phyloP scores from a whole-genome alignment of 2,797 vertebrate genomes.

The Poliocrania exsul region DNA sequence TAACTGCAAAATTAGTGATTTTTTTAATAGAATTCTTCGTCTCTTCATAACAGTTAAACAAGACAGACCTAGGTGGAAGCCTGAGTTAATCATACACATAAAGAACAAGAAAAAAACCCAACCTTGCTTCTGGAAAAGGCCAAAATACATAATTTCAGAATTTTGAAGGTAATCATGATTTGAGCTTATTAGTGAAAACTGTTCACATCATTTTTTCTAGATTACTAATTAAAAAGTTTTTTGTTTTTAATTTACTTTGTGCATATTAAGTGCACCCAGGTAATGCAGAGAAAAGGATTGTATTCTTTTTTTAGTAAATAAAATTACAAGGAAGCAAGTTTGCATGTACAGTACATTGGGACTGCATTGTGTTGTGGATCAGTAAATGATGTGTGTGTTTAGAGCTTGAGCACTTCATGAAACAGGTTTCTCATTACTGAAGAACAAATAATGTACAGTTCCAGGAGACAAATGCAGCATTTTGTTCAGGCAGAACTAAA shows the following conservation, averaged over 20 bases:
- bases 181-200: background rate
- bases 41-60: background rate
- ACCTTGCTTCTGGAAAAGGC: background rate
- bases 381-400: background rate
- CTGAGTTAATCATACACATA: background rate
- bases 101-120: background rate
- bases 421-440: background rate
- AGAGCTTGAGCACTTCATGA: background rate
- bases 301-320: background rate
- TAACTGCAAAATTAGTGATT: background rate
- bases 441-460: background rate
- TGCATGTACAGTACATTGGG: background rate
- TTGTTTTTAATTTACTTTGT: background rate
- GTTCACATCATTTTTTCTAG: background rate
- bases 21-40: background rate
- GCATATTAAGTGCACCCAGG: background rate
- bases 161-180: background rate
- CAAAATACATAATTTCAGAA: background rate
- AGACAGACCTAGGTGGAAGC: background rate
- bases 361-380: background rate
- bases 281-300: background rate
- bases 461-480: background rate
- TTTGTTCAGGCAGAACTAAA: background rate
- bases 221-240: background rate
- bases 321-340: background rate